These are phyloP conservation scores for Discoglossus pictus DNA, from an alignment of 2,797 vertebrate species.

Conservation along the genomic window DNA sequence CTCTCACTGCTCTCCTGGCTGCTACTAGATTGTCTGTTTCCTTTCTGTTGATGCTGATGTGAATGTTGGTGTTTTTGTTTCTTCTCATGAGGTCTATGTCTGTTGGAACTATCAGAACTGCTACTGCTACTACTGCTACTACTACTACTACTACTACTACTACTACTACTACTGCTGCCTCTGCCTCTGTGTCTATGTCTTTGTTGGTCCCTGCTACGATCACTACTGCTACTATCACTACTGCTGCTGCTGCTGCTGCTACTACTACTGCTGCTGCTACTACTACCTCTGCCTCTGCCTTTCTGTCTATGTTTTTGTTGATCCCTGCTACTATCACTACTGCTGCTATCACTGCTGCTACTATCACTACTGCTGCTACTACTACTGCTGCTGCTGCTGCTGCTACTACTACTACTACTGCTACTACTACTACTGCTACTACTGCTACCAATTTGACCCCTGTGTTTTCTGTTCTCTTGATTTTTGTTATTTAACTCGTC, in stretches of 20 bases:
- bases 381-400: no score
- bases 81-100: neutral
- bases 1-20: neutral
- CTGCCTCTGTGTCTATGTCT: no score
- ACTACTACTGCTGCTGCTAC: constrained; percentile 20
- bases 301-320: rapidly evolving
- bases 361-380: neutral
- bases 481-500: no score
- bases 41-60: neutral
- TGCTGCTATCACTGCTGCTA: rapidly evolving
- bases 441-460: constrained; percentile 43
- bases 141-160: neutral
- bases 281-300: rapidly evolving
- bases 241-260: neutral
- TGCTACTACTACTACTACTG: constrained; percentile 27
- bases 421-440: constrained; percentile 40
- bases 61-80: neutral
- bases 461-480: neutral
- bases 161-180: neutral
- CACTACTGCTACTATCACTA: neutral
- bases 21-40: no score
- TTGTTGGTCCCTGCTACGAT: no score
- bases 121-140: constrained; percentile 7
- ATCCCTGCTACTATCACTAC: rapidly evolving
- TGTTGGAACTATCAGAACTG: no score